Base-by-base conservation (phyloP, 64 coral and sea anemone species). In the Stichodactyla helianthus region DNA sequence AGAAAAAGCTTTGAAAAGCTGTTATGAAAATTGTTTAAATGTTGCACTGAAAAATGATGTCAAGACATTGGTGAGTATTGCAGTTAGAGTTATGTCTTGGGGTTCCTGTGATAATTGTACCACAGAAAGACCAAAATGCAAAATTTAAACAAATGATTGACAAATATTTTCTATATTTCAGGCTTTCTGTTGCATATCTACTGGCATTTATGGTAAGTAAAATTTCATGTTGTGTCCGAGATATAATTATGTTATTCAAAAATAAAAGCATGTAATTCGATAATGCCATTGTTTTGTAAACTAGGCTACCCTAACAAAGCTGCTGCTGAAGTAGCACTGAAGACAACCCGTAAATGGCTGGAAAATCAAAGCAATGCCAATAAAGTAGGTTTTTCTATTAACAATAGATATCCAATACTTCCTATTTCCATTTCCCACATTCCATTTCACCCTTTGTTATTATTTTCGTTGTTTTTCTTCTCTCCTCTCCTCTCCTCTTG, bases 231-330 rank as follows among this genome's bases (percentile, higher is more conserved):
- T 6, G 52, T 65, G 22, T 83, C 35, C 2, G 35, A 44, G 35
- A 44, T 44, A 44, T 44, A n/a, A n/a, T n/a, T n/a, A 44, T 44
- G 35, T 44, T 44, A 3, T 44, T 44, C 35, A 44, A 2, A 44
- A 1, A 59, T 12, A 16, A 20, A 65, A 20, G 6, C 62, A 6
- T 65, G 62, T 16, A 5, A 65, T 20, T 65, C 0, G 17, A 19
- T 65, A 65, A 65, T 65, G 17, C 16, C 59, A 70, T 20, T 20
- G 8, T 70, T 14, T 31, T 13, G 4, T 74, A 11, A 31, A 74
- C 11, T 56, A 94, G 93, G 93, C 55, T 94, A 94, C 76, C 93
- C 93, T n/a, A 90, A 87, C 56, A 77, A 90, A 79, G 81, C 83
- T 53, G 93, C 93, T 6, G 80, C 93, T 18, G 52, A 71, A 51